Evolutionary conservation across 2,888 invertebrate genomes (phyloP).

Genomic region (Leptarthrus brevirostris): DNA sequence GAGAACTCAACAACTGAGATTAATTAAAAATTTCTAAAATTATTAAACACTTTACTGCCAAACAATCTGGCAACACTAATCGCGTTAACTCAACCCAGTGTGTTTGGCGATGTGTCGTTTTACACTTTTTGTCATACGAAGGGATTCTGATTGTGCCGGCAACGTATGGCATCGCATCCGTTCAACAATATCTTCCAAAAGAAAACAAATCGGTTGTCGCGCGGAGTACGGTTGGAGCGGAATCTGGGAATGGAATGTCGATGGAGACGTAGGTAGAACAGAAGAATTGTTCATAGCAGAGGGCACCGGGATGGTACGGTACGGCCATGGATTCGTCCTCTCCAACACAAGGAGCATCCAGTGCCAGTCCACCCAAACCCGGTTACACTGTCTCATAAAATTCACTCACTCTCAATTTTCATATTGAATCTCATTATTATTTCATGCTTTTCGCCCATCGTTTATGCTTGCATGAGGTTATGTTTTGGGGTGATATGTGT

Average conservation of each 20-base stretch:
- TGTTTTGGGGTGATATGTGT: constrained; percentile 43
- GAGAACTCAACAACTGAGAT: too few species aligned
- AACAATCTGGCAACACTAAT: background rate
- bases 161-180: constrained; percentile 41
- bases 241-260: constrained; percentile 15
- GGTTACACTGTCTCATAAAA: constrained; percentile 46
- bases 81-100: background rate
- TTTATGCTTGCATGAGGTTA: constrained; percentile 47
- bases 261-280: background rate
- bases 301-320: background rate
- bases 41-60: too few species aligned
- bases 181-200: constrained; percentile 7
- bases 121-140: constrained; percentile 18
- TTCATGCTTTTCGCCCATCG: constrained; percentile 48
- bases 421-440: constrained; percentile 48
- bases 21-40: too few species aligned
- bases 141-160: constrained; percentile 15
- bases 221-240: too few species aligned
- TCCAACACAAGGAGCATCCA: background rate
- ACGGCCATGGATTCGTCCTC: too few species aligned
- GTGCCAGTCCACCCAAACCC: constrained; percentile 13
- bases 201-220: constrained; percentile 22
- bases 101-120: background rate
- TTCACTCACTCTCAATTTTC: constrained; percentile 49
- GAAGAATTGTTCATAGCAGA: too few species aligned